phyloP scores from a whole-genome alignment of 2,113 vertebrate species.

The Apodemus speciosus region DNA sequence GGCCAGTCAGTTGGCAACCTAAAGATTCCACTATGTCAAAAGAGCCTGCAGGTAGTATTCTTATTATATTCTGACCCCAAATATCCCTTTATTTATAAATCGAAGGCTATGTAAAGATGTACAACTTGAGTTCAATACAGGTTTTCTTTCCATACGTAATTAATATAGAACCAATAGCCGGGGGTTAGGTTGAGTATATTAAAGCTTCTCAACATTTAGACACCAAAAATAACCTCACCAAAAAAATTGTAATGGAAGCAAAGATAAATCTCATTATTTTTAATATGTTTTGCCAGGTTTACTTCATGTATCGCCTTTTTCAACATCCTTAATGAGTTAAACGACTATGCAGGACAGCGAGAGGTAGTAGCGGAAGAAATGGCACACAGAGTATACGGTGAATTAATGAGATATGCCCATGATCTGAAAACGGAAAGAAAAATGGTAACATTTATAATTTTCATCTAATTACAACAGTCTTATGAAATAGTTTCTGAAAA shows the following conservation, averaged over 20 bases:
- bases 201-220: conserved; percentile 47
- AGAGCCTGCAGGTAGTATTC: conserved; percentile 86
- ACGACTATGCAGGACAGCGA: conserved; percentile 97
- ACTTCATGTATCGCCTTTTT: conserved; percentile 96
- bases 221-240: conserved; percentile 20
- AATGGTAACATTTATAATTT: conserved; percentile 89
- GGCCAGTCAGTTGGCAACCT: conserved; percentile 85
- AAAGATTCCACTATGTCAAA: conserved; percentile 84
- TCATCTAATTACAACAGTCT: conserved; percentile 1
- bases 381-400: conserved; percentile 95
- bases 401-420: conserved; percentile 96
- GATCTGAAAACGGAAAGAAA: conserved; percentile 97
- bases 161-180: conserved; percentile 60
- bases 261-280: conserved; percentile 58
- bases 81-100: conserved; percentile 75
- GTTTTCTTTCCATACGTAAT: conserved; percentile 72
- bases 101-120: conserved; percentile 77
- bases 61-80: conserved; percentile 84
- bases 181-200: conserved; percentile 69
- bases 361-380: conserved; percentile 99
- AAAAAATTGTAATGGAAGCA: conserved; percentile 25
- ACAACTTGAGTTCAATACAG: conserved; percentile 65
- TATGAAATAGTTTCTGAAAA: conserved; percentile 59
- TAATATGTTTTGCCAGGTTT: conserved; percentile 89
- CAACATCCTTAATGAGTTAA: conserved; percentile 96